phyloP scores from a whole-genome alignment of 2,888 invertebrate species.

The Megaustenia siamemsis region DNA sequence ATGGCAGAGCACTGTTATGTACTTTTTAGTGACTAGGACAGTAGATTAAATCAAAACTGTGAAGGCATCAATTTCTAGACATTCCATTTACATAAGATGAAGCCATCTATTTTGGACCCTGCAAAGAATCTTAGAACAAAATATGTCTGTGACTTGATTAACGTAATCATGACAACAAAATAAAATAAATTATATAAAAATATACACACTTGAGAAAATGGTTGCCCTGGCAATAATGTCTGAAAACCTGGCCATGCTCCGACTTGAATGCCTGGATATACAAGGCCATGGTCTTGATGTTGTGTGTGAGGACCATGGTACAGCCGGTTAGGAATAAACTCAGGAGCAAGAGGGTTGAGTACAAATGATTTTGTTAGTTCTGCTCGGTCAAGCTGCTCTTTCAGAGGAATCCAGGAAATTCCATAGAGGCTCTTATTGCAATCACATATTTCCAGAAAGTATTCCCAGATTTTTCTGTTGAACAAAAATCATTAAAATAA shows the following conservation, averaged over 20 bases:
- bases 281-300: conserved; percentile 37
- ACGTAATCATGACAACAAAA: no score
- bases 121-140: no score
- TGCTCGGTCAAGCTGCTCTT: conserved; percentile 86
- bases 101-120: no score
- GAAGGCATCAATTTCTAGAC: no score
- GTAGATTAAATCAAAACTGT: no score
- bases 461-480: conserved; percentile 88
- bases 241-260: conserved; percentile 31
- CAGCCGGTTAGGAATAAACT: conserved; percentile 85
- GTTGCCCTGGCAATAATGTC: conserved; percentile 49
- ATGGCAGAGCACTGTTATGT: no score
- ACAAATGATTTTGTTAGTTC: conserved; percentile 88
- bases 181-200: no score
- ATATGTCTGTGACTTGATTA: no score
- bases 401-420: conserved; percentile 86
- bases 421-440: conserved; percentile 87
- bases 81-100: no score
- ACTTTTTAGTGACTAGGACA: no score
- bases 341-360: conserved; percentile 90
- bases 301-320: conserved; percentile 59
- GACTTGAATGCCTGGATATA: conserved; percentile 27
- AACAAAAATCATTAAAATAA: neutral
- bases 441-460: conserved; percentile 87
- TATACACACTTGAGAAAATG: conserved; percentile 33